A percentile compares a stretch with the other conserved stretches of the same genome.
phyloP scores from a whole-genome alignment of 2,888 invertebrate genomes.

The Dorcus hopei region DNA sequence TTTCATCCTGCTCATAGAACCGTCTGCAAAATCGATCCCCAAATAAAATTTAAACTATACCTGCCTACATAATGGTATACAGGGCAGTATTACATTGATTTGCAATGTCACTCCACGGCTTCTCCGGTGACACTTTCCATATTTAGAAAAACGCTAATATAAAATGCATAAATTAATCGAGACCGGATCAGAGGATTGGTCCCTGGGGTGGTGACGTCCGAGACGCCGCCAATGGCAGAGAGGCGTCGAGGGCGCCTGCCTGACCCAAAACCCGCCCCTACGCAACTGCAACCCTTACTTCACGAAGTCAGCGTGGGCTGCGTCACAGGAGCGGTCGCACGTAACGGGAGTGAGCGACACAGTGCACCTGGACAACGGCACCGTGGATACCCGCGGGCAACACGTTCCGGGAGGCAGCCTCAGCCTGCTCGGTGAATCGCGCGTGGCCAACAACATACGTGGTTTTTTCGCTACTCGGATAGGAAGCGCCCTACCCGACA shows the following conservation, averaged over 20 bases:
- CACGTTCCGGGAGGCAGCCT: conserved; percentile 50
- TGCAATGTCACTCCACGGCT: neutral
- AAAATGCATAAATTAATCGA: conserved; percentile 24
- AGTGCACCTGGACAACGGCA: conserved; percentile 48
- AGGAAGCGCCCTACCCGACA: conserved; percentile 66
- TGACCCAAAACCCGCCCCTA: conserved; percentile 42
- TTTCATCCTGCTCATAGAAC: no score
- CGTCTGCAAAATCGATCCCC: no score
- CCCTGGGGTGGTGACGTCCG: conserved; percentile 31
- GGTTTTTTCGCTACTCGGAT: conserved; percentile 69
- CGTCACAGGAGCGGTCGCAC: conserved; percentile 40
- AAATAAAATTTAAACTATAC: no score
- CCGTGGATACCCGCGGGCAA: conserved; percentile 46
- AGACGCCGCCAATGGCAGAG: conserved; percentile 24
- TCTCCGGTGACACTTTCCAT: conserved; percentile 13
- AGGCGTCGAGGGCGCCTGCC: conserved; percentile 25
- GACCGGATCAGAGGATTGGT: conserved; percentile 22
- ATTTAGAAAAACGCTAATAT: conserved; percentile 23
- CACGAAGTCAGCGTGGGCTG: conserved; percentile 46
- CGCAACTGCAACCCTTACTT: conserved; percentile 47
- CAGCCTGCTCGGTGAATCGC: conserved; percentile 64
- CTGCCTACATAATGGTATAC: no score
- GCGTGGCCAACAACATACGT: conserved; percentile 70
- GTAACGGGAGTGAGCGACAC: conserved; percentile 29
- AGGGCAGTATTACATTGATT: conserved; percentile 8